Conservation (phyloP, 2,888 invertebrate genomes). For the Caenorhabditis imperialis region DNA sequence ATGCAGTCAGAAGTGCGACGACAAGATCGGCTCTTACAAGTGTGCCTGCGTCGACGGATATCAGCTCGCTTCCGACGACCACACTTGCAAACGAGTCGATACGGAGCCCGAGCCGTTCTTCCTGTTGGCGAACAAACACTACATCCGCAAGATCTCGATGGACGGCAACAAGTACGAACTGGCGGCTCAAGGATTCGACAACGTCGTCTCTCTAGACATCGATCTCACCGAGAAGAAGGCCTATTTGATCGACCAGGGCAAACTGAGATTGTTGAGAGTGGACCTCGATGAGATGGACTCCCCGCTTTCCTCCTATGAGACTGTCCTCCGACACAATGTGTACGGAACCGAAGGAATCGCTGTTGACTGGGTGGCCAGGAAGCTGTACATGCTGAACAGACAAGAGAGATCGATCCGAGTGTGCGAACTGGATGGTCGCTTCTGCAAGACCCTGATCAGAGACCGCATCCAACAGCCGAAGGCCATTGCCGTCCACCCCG, state of each 20-base stretch:
- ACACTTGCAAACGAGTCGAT: conserved; percentile 92
- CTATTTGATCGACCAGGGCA: conserved; percentile 92
- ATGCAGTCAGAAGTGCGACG: conserved; percentile 94
- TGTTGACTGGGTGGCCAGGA: conserved; percentile 94
- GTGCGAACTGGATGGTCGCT: conserved; percentile 91
- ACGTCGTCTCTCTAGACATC: conserved; percentile 95
- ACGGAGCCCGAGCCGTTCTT: conserved; percentile 85
- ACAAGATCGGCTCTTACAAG: conserved; percentile 93
- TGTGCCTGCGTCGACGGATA: conserved; percentile 97
- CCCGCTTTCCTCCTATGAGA: conserved; percentile 82
- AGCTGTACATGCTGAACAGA: conserved; percentile 96
- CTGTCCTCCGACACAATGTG: conserved; percentile 91
- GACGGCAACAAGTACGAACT: conserved; percentile 89
- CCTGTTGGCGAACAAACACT: conserved; percentile 96
- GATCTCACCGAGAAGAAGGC: conserved; percentile 85
- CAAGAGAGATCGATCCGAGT: conserved; percentile 96
- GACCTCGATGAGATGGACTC: conserved; percentile 70
- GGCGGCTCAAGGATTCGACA: conserved; percentile 88
- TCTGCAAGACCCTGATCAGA: conserved; percentile 86
- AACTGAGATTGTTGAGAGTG: conserved; percentile 74
- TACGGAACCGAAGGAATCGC: conserved; percentile 96
- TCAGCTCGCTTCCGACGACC: conserved; percentile 88
- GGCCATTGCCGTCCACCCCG: conserved; percentile 94
- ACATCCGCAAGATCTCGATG: conserved; percentile 93
- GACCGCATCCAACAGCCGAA: conserved; percentile 91